Percentiles rank a stretch among this genome's conserved stretches.
Conservation (phyloP, 2,888 invertebrate species). For the Acanthopleura granulata region DNA sequence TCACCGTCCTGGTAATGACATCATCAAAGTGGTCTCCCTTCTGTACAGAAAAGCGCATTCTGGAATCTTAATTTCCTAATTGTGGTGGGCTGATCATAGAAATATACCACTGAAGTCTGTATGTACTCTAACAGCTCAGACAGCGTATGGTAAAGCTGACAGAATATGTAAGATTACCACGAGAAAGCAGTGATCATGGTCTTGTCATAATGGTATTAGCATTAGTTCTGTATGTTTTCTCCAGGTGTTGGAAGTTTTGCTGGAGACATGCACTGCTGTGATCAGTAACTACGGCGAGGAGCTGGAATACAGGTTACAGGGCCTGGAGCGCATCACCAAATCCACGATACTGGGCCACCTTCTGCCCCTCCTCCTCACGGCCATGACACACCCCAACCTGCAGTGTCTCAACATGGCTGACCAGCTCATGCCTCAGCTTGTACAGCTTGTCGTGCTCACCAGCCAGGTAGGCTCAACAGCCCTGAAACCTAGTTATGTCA, state of each 20-base stretch:
- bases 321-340: constrained; percentile 64
- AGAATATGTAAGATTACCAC: too few relatives aligned
- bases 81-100: too few relatives aligned
- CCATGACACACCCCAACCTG: constrained; percentile 63
- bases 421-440: constrained; percentile 62
- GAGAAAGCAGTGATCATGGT: too few relatives aligned
- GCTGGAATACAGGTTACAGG: constrained; percentile 55
- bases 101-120: too few relatives aligned
- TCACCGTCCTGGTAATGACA: too few relatives aligned
- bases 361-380: constrained; percentile 62
- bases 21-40: too few relatives aligned
- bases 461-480: too few relatives aligned
- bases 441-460: constrained; percentile 62
- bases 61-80: too few relatives aligned
- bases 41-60: too few relatives aligned
- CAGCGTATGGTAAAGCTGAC: too few relatives aligned
- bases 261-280: constrained; percentile 57
- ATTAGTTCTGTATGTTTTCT: constrained; percentile 15
- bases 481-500: too few relatives aligned
- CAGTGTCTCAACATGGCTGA: constrained; percentile 59
- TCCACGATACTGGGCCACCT: constrained; percentile 66
- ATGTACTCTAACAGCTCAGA: too few relatives aligned
- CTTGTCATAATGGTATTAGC: background rate
- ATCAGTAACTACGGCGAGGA: constrained; percentile 51
- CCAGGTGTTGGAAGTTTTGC: constrained; percentile 63